Evolutionary conservation across 2,888 invertebrate genomes (phyloP).

Genomic region (Cephus pygmeus): DNA sequence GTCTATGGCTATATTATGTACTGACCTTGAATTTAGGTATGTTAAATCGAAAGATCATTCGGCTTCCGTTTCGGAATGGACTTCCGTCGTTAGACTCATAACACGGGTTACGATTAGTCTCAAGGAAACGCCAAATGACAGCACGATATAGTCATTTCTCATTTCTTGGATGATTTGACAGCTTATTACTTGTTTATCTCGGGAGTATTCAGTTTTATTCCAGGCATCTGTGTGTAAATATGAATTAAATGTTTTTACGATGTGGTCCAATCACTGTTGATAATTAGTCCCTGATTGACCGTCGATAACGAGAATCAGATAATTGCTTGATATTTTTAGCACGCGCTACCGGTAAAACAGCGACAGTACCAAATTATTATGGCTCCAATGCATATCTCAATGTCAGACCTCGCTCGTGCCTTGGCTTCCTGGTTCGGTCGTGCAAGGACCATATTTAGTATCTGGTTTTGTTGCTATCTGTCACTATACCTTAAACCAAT

Average conservation of each 20-base stretch:
- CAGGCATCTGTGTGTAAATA: neutral
- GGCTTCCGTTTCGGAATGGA: neutral
- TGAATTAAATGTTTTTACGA: neutral
- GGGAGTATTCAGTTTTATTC: neutral
- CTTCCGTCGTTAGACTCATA: neutral
- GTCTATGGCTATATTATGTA: neutral
- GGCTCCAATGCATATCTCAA: neutral
- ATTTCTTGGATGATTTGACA: neutral
- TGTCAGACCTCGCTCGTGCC: neutral
- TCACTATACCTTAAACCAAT: neutral
- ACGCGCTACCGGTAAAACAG: neutral
- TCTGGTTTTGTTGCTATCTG: neutral
- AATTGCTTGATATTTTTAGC: neutral
- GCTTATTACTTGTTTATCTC: neutral
- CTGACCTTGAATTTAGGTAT: neutral
- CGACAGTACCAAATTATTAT: neutral
- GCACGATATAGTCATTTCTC: neutral
- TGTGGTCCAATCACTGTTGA: neutral
- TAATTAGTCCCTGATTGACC: neutral
- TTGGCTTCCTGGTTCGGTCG: neutral
- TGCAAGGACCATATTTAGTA: slow-evolving; percentile 1
- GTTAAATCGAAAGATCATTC: neutral
- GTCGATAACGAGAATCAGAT: neutral
- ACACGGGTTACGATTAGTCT: neutral
- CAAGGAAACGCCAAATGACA: neutral